Evolutionary conservation across 2,113 vertebrate species (phyloP), one percentile per base, ranked within the genome.

Genomic region (Cheirogaleus medius): DNA sequence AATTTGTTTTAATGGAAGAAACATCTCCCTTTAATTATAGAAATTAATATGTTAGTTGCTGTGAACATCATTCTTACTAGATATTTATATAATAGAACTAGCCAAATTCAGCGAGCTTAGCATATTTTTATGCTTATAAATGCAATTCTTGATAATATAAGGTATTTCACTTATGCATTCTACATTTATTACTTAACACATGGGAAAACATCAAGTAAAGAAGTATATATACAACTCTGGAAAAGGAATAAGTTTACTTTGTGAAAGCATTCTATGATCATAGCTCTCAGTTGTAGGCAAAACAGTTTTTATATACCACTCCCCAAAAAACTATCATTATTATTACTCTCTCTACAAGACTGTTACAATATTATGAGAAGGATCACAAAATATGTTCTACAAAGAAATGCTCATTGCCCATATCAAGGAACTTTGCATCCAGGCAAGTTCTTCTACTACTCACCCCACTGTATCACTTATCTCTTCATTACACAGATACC

Each of bases 11-110:
- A 74, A 69, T 84, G 29, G 17, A 93, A 90, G 80, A 76, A 95
- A 69, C 58, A 64, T 34, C 86, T 76, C 29, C 21, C 49, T 95
- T 89, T 85, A 93, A 71, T 73, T 68, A 32, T 93, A 23, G 29
- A 93, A 91, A 95, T 93, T 77, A 89, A 76, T 69, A 89, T 54
- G 32, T 49, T 96, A 96, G 90, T 95, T 93, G 6, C 39, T 63
- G 18, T 68, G 29, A 95, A 86, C 20, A 71, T 25, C 64, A 49
- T 91, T 92, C 20, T 77, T 92, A 29, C 44, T 87, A 87, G 25
- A 68, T 84, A 94, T 87, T 80, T 92, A 17, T 52, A 52, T 17
- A 52, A 56, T 82, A 85, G 58, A 87, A 74, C 25, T 56, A 76
- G 54, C 15, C 85, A 93, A n/a, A 95, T 85, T 87, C n/a, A 49